Base-by-base conservation (phyloP, 2,888 invertebrate species). In the Eristalis intricaria region DNA sequence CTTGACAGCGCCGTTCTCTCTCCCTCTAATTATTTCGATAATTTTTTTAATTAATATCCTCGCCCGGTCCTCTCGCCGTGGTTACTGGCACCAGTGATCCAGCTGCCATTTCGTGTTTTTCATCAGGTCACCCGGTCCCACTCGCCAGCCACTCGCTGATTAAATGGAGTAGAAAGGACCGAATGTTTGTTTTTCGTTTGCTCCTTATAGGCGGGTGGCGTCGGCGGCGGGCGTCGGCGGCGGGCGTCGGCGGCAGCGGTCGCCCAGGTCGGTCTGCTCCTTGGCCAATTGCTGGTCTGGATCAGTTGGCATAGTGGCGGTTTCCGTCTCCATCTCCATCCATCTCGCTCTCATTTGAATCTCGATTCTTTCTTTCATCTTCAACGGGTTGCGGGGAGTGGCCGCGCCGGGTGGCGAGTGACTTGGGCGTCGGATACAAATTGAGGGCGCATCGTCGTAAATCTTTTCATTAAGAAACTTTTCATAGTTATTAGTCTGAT, bases 401-500 rank as follows among this genome's bases (percentile, higher is more conserved):
- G 13, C 23, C n/a, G 32, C 13, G 66, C 40, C 8, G 58, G 15
- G 26, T n/a, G 26, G 26, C 5, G 29, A 38, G 23, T 1, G 58
- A n/a, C 58, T 26, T 4, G 40, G 22, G 26, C 15, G 26, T 26
- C 23, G 29, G n/a, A 32, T 61, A 13, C 19, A 66, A 70, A 90
- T 90, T 91, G 90, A 89, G 89, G 90, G 90, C 90, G 91, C 90
- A 90, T 90, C 90, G 91, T 91, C 92, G 92, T 93, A 93, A 93
- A 93, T 93, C 92, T 93, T 93, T 92, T 93, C 92, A 93, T 93
- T 93, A 93, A 92, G 91, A 91, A 92, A 90, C 91, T 92, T 92
- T 92, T 91, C 91, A 91, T 91, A 92, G 92, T 93, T 92, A 93
- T 93, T 93, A 93, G 93, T 92, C 93, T 92, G 92, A 92, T 92